These are phyloP conservation scores for Psittacus erithacus DNA, from an alignment of 2,113 vertebrate genomes.

Conservation along the genomic window DNA sequence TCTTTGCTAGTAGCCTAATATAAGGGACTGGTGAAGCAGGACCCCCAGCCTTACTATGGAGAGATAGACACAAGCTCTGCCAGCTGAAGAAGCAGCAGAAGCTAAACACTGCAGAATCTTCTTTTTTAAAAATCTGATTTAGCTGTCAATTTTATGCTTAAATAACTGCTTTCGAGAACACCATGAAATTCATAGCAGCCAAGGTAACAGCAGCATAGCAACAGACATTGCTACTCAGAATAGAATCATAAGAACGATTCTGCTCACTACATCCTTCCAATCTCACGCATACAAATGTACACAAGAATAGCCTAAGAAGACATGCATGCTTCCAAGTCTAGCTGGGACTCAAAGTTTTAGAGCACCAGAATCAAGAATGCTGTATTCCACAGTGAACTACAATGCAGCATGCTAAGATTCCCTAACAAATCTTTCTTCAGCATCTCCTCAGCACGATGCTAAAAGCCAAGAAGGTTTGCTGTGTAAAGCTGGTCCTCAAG, in stretches of 20 bases:
- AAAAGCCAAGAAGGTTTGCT: background rate
- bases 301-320: background rate
- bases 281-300: background rate
- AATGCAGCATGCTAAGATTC: background rate
- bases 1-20: background rate
- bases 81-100: background rate
- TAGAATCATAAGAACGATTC: background rate
- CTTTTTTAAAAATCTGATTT: background rate
- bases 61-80: background rate
- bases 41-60: background rate
- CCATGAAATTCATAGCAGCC: constrained; percentile 37
- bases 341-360: background rate
- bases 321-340: background rate
- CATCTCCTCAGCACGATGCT: background rate
- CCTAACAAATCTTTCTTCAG: background rate
- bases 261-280: background rate
- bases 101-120: background rate
- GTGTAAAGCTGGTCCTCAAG: background rate
- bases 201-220: constrained; percentile 48
- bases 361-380: background rate
- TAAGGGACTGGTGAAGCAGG: background rate
- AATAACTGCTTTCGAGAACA: constrained; percentile 32
- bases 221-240: constrained; percentile 52
- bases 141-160: constrained; percentile 12
- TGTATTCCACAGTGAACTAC: background rate